Conservation (phyloP, 1,140 invertebrate genomes). For the Apis laboriosa region DNA sequence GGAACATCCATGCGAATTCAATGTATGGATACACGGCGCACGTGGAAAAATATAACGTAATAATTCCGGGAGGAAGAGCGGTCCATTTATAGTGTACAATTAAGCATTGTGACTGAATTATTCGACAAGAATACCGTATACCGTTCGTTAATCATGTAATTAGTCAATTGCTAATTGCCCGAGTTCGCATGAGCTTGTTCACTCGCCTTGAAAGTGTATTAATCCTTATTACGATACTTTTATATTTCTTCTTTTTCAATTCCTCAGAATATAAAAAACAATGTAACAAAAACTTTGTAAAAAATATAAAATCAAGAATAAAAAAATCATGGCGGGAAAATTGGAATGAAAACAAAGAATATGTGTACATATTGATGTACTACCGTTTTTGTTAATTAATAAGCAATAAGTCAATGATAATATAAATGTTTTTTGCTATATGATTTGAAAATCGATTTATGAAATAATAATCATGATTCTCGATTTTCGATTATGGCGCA, state of each 20-base stretch:
- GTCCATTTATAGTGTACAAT: conserved; percentile 58
- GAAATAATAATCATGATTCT: not conserved
- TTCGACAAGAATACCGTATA: conserved; percentile 51
- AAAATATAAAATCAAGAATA: conserved; percentile 5
- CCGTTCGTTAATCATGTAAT: conserved; percentile 64
- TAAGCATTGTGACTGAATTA: conserved; percentile 64
- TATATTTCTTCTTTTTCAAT: not conserved
- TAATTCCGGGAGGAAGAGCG: conserved; percentile 49
- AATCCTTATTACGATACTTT: conserved; percentile 16
- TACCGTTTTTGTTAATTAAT: not conserved
- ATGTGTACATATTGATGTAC: conserved; percentile 18
- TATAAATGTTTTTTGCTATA: not conserved
- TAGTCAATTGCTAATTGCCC: conserved; percentile 67
- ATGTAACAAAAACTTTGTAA: no score
- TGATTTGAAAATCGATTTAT: not conserved
- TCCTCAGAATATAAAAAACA: not conserved
- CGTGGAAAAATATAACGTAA: conserved; percentile 39
- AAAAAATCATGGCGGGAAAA: conserved; percentile 28
- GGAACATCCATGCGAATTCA: not conserved
- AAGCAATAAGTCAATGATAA: no score
- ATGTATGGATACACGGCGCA: not conserved
- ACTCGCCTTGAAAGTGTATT: conserved; percentile 38
- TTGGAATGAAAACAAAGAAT: conserved; percentile 34
- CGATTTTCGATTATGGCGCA: not conserved
- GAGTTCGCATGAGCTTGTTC: conserved; percentile 59